Conservation (phyloP, 2,797 vertebrate species). For the Propithecus perrieri region DNA sequence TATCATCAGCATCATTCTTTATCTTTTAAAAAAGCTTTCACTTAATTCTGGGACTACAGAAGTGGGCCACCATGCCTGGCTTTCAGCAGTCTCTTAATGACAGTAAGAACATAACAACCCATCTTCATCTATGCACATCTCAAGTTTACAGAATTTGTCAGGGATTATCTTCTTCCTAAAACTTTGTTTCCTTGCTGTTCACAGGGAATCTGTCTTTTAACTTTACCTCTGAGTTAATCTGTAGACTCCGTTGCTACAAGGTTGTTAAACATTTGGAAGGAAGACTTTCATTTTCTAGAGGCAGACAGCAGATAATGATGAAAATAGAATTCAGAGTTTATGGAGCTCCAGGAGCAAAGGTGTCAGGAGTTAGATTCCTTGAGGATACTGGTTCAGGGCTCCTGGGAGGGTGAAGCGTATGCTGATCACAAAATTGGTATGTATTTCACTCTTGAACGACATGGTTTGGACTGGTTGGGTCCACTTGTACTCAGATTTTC, state of each 20-base stretch:
- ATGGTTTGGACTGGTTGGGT: neutral
- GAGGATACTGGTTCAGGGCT: conserved; percentile 44
- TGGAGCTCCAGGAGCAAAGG: conserved; percentile 57
- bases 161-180: conserved; percentile 31
- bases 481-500: neutral
- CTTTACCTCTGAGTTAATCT: conserved; percentile 56
- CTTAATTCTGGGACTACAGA: neutral
- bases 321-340: conserved; percentile 18
- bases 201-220: neutral
- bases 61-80: neutral
- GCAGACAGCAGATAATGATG: neutral
- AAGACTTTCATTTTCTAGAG: conserved; percentile 49
- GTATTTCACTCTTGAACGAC: neutral
- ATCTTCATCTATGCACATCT: neutral
- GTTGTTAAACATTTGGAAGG: conserved; percentile 25
- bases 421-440: neutral
- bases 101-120: neutral
- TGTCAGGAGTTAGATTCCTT: conserved; percentile 50
- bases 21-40: neutral
- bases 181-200: conserved; percentile 5
- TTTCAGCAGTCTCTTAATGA: neutral
- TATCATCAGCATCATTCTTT: neutral
- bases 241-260: neutral
- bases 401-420: conserved; percentile 47
- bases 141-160: conserved; percentile 50